phyloP scores from a whole-genome alignment of 2,888 invertebrate species.

The Dryobota labecula region DNA sequence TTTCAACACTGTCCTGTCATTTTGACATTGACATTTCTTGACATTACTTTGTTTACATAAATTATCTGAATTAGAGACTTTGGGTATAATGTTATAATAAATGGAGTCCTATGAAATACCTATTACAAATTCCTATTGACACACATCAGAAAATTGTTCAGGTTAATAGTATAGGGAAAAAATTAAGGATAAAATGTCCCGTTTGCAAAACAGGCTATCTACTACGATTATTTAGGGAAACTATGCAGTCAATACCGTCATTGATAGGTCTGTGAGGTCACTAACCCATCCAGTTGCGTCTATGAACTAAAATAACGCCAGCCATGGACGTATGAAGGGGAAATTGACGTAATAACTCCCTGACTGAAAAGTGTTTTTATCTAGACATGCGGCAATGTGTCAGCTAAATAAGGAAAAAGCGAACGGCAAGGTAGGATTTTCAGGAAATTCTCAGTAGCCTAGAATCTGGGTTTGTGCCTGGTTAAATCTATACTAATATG shows the following conservation, averaged over 20 bases:
- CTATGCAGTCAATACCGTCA: conserved; percentile 14
- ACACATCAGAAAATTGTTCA: neutral
- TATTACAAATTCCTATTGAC: neutral
- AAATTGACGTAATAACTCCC: conserved; percentile 23
- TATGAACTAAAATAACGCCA: conserved; percentile 14
- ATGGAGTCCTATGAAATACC: no score
- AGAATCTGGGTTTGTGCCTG: neutral
- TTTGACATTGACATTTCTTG: no score
- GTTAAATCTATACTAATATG: no score
- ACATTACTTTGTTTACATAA: no score
- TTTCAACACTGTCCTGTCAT: no score
- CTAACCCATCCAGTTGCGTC: conserved; percentile 16
- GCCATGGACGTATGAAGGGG: conserved; percentile 8
- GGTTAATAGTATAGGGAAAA: conserved; percentile 2
- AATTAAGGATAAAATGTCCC: neutral
- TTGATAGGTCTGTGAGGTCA: conserved; percentile 22
- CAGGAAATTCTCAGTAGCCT: neutral
- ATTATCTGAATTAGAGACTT: no score
- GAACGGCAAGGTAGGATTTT: neutral
- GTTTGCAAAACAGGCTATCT: neutral
- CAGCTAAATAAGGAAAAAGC: neutral
- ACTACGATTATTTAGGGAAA: conserved; percentile 20
- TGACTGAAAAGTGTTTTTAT: neutral
- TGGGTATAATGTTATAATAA: no score
- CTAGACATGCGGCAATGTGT: neutral